Conservation (phyloP, 1,140 invertebrate genomes). For the Melitaea cinxia region DNA sequence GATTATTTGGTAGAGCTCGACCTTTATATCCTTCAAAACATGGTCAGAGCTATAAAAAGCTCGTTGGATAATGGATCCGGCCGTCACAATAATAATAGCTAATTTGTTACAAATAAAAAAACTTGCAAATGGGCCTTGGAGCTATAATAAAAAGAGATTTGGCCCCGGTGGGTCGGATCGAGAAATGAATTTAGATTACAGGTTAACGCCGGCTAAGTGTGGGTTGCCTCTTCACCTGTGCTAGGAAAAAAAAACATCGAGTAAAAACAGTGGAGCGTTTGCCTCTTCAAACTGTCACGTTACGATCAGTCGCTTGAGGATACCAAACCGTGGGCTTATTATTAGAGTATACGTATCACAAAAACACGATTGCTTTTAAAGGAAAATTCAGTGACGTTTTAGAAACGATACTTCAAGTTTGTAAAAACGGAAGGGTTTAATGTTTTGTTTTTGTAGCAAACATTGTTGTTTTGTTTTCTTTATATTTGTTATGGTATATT, state of each 20-base stretch:
- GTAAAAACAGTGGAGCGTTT: slow-evolving; percentile 51
- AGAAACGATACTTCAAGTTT: slow-evolving; percentile 5
- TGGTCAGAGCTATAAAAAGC: slow-evolving; percentile 51
- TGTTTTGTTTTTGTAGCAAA: too few species aligned
- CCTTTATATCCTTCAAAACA: slow-evolving; percentile 10
- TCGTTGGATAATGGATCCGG: slow-evolving; percentile 62
- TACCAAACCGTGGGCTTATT: slow-evolving; percentile 48
- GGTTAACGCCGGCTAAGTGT: slow-evolving; percentile 78
- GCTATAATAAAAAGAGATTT: slow-evolving; percentile 79
- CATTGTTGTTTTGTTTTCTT: too few species aligned
- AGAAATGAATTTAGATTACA: slow-evolving; percentile 82
- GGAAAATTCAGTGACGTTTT: slow-evolving; percentile 18
- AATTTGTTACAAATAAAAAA: slow-evolving; percentile 80
- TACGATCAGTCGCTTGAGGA: slow-evolving; percentile 47
- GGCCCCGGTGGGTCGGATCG: slow-evolving; percentile 72
- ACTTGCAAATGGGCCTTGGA: slow-evolving; percentile 74
- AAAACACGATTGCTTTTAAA: slow-evolving; percentile 22
- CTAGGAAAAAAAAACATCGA: slow-evolving; percentile 60
- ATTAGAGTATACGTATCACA: slow-evolving; percentile 47
- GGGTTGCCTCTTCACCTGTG: slow-evolving; percentile 72
- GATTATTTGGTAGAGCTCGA: slow-evolving; percentile 43
- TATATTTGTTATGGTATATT: too few species aligned
- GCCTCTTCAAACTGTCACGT: slow-evolving; percentile 52
- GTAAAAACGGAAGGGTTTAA: neutral
- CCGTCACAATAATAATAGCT: slow-evolving; percentile 72